These are phyloP conservation scores for Lepidostoma basale DNA, from an alignment of 1,140 invertebrate genomes.

Conservation along the genomic window DNA sequence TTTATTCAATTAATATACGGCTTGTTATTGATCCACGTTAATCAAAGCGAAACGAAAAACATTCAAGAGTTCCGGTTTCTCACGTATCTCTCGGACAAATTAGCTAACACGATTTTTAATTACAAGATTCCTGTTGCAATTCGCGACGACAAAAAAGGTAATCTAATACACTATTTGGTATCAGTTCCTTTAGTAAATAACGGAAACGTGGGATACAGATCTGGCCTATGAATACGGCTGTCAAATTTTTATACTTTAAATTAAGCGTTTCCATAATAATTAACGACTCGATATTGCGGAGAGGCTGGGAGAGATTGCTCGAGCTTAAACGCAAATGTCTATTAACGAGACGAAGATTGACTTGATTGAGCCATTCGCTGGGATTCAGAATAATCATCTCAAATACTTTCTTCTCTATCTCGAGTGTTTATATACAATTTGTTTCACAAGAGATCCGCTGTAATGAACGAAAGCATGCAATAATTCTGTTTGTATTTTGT, in stretches of 20 bases:
- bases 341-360: conserved; percentile 25
- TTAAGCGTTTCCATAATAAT: conserved; percentile 27
- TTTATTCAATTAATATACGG: conserved; percentile 13
- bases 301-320: neutral
- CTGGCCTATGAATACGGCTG: neutral
- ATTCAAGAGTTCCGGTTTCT: conserved; percentile 8
- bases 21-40: conserved; percentile 11
- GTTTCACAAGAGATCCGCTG: conserved; percentile 4
- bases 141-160: conserved; percentile 6
- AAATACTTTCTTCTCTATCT: conserved; percentile 21
- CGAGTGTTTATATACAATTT: conserved; percentile 14
- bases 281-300: conserved; percentile 18
- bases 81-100: conserved; percentile 5
- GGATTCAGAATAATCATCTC: conserved; percentile 20
- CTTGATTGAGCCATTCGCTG: conserved; percentile 27
- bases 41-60: conserved; percentile 6
- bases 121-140: conserved; percentile 7
- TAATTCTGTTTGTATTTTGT: conserved; percentile 6
- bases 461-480: conserved; percentile 24
- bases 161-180: conserved; percentile 8
- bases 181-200: conserved; percentile 38
- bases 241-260: conserved; percentile 25
- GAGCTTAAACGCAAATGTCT: conserved; percentile 16
- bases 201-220: conserved; percentile 34
- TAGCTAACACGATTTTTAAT: conserved; percentile 22